Evolutionary conservation across 2,888 invertebrate species (phyloP), one percentile per base, ranked within the genome.

Genomic region (Toxonevra muliebris): DNA sequence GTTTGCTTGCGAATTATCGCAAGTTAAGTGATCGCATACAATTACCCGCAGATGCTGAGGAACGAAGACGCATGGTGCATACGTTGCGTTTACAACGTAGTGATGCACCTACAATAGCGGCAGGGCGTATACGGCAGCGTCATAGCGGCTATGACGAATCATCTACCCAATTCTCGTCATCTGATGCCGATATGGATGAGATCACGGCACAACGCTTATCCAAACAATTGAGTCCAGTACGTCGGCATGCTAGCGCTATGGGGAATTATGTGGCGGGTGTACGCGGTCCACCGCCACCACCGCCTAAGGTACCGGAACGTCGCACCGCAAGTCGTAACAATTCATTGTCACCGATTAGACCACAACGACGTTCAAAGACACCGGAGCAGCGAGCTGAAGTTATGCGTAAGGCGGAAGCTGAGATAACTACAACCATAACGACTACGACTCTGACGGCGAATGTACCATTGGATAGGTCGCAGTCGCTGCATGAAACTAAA

Each of bases 91-190:
- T 81, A 52, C 80, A 83, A 10, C 75, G 79, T 20, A 72, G 77
- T 19, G 84, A 83, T 55, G 67, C 71, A 7, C 77, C 81, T 0
- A 13, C 74, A 1, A 53, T 73, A 9, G 73, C 17, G 1, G 7
- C 7, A 7, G 7, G 7, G 30, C 63, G 53, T 45, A 71, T 61
- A 11, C 75, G 71, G 57, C 78, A 72, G 40, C 78, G 72, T 54
- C 77, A 76, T 40, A 75, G 74, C 57, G 67, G 55, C 61, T 79
- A 77, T 70, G 82, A 85, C 12, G 85, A 85, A 54, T 85, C 85
- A 0, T 85, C 85, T 8, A 84, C 85, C 0, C 82, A 81, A 66
- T 81, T 82, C 42, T 84, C 85, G 7, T 84, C 84, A 10, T 83
- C 84, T 1, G 84, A 85, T 59, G 81, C 83, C 1, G 84, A 84